Conservation (phyloP, 2,888 invertebrate species). For the Bimastos eiseni region DNA sequence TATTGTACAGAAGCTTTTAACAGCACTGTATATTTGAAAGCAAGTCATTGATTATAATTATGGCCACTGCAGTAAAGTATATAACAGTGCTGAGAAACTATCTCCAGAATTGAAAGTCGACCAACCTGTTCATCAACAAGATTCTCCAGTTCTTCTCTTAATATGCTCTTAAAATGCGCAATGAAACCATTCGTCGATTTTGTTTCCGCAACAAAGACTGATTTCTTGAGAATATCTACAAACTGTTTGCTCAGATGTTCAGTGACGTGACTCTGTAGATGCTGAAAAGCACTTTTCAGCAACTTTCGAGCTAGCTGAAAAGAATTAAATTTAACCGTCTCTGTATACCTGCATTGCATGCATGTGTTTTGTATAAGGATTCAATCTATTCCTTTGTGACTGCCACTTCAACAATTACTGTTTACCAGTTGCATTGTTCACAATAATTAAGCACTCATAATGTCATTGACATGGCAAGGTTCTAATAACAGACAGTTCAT, state of each 20-base stretch:
- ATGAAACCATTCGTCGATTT: background rate
- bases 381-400: background rate
- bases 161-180: background rate
- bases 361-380: background rate
- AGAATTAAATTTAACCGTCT: background rate
- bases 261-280: background rate
- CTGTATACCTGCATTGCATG: background rate
- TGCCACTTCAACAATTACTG: background rate
- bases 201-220: background rate
- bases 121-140: background rate
- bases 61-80: too few relatives aligned
- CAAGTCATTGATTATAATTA: too few relatives aligned
- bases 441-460: background rate
- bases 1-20: background rate
- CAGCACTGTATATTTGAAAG: too few relatives aligned
- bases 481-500: background rate
- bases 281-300: conserved; percentile 6
- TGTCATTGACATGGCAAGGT: background rate
- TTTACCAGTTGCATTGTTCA: background rate
- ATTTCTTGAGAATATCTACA: conserved; percentile 13
- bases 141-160: background rate
- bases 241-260: conserved; percentile 2
- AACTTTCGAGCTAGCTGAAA: background rate
- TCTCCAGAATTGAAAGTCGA: background rate
- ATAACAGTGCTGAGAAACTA: background rate